Evolutionary conservation across 2,797 vertebrate genomes (phyloP).

Genomic region (Myotis vivesi): DNA sequence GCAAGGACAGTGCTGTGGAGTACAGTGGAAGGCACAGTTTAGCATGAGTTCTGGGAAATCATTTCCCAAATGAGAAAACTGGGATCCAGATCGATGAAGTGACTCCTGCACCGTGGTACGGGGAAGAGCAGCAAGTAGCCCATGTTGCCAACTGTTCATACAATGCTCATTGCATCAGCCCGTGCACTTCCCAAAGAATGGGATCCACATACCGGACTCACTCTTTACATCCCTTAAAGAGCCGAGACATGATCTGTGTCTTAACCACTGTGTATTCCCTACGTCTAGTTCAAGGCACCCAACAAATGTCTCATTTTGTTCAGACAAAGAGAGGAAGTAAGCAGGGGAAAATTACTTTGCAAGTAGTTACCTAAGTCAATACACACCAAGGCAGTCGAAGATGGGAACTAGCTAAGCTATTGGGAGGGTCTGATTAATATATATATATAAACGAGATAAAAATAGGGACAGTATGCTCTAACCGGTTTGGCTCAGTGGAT

Average conservation of each 20-base stretch:
- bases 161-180: neutral
- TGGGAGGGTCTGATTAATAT: neutral
- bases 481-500: no score
- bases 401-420: neutral
- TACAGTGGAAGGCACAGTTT: neutral
- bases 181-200: neutral
- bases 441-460: fast-evolving
- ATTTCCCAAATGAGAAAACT: neutral
- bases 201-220: neutral
- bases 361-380: neutral
- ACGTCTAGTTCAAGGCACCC: neutral
- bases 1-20: neutral
- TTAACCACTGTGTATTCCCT: neutral
- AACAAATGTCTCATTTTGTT: neutral
- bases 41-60: neutral
- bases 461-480: neutral
- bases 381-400: neutral
- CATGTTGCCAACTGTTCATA: neutral
- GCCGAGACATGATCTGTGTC: neutral
- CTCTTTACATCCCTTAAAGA: neutral
- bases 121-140: neutral
- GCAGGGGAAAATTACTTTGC: neutral
- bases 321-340: neutral
- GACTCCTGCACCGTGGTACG: neutral
- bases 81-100: neutral